Base-by-base conservation (phyloP, 2,888 invertebrate genomes). In the Latheticus oryzae region DNA sequence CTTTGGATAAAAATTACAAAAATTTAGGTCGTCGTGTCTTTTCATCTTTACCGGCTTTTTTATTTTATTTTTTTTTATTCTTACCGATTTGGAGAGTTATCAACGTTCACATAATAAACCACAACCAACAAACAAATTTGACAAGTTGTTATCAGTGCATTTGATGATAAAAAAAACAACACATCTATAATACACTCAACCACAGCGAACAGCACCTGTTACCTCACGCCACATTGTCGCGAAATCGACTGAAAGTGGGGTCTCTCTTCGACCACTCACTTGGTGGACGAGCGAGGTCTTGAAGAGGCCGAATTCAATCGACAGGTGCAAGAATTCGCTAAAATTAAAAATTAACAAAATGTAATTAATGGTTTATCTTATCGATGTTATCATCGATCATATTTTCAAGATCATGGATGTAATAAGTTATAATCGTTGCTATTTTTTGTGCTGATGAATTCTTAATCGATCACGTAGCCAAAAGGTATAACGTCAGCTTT, bases 161-260 rank as follows among this genome's bases (percentile, higher is more conserved):
- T 35, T 7, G 16, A 21, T 13, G 52, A 52, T 52, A 52, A 40
- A 21, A 33, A 12, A 28, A 43, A 53, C 11, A 33, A 30, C 53
- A 32, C 32, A 54, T 28, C 15, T 47, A 42, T n/a, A n/a, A n/a
- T n/a, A n/a, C n/a, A n/a, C n/a, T n/a, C n/a, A n/a, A n/a, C n/a
- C n/a, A n/a, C n/a, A n/a, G 58, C 38, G 57, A 54, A 53, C 55
- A 53, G 61, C 65, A 65, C 65, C 65, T 65, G 65, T 62, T 65
- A 63, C 62, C 57, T 62, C 60, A 45, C 61, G 51, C 64, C 55
- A 58, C 65, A 65, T 65, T 60, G 65, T 62, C 63, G 62, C 63
- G 60, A 57, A 58, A 60, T 47, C 53, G 58, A 65, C 65, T 65
- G 64, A 66, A 64, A 66, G 66, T 66, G 63, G 63, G 63, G 64